A percentile compares a stretch with the other conserved stretches of the same genome.
Conservation (phyloP, 2,113 vertebrate genomes). For the Etheostoma cragini region DNA sequence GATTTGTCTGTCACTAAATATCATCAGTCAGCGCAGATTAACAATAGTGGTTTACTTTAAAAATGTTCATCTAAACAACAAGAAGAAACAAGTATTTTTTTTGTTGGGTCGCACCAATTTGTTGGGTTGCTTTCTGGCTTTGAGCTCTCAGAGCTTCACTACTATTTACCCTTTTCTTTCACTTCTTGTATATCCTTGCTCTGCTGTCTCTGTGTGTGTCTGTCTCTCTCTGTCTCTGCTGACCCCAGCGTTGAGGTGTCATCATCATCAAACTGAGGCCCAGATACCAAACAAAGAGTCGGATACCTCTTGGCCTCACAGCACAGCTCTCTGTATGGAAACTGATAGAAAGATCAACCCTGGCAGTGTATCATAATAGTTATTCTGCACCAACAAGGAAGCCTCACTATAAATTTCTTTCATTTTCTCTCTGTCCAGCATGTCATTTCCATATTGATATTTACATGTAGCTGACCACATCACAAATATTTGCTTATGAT, state of each 20-base stretch:
- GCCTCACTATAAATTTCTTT: not conserved
- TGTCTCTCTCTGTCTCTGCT: slow-evolving; percentile 12
- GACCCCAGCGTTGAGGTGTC: slow-evolving; percentile 66
- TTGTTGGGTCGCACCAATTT: too few relatives aligned
- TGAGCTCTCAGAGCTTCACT: slow-evolving; percentile 6
- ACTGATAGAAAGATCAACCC: not conserved
- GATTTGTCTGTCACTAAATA: not conserved
- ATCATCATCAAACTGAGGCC: slow-evolving; percentile 51
- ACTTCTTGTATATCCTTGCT: slow-evolving; percentile 41
- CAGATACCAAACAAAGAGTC: slow-evolving; percentile 57
- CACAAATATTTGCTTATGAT: slow-evolving; percentile 2
- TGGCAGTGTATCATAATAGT: not conserved
- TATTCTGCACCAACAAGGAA: not conserved
- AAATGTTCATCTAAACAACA: too few relatives aligned
- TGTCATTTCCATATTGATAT: not conserved
- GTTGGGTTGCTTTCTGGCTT: slow-evolving; percentile 31
- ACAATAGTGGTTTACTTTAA: too few relatives aligned
- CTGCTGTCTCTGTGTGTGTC: slow-evolving; percentile 31
- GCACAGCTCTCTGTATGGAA: slow-evolving; percentile 73
- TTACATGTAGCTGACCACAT: not conserved
- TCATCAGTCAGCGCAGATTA: not conserved
- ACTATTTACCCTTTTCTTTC: slow-evolving; percentile 21
- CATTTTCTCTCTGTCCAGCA: not conserved
- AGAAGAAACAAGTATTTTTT: too few relatives aligned
- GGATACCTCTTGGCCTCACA: slow-evolving; percentile 56